Evolutionary conservation across 2,888 invertebrate species (phyloP), one percentile per base, ranked within the genome.

Genomic region (Chrysolina haemoptera): DNA sequence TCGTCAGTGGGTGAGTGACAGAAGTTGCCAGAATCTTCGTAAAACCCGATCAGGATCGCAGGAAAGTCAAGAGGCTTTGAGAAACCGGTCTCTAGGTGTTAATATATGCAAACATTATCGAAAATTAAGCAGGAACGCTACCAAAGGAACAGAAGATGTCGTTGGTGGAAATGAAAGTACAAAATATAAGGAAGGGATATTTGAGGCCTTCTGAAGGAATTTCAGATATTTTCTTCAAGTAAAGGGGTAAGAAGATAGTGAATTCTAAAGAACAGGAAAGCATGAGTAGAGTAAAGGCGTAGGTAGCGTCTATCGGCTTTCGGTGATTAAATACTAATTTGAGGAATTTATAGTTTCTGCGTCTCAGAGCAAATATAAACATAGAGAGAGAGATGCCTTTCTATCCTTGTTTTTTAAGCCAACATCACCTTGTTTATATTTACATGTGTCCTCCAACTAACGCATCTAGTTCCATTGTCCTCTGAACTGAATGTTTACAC

Each of bases 241-340:
- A 87, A 88, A 87, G 87, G 87, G 87, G 87, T 87, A 87, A 87
- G 86, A 86, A 84, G 82, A 85, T 75, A 71, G 81, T 84, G 86
- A 88, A 88, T 87, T 88, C 85, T 85, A 77, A 70, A 73, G 80
- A 84, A 74, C 78, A 85, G 88, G 87, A 78, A 65, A 79, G 68
- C 84, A 88, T 82, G 62, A 82, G 76, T 59, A 2, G 55, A 46
- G 73, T 67, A 75, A 75, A 74, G 71, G 67, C 53, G 40, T 59
- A 1, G n/a, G 22, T 2, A 2, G 8, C 59, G 12, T 20, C 18
- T 10, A 9, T 53, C 18, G 9, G 10, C 0, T 48, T 16, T 48
- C 9, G 5, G n/a, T 9, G 14, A 14, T 46, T 27, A 27, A 5
- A 27, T 27, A 27, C 5, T 5, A 27, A 3, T 27, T 27, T 27